Percentiles rank a stretch among this genome's conserved stretches.
These are phyloP conservation scores for Tiliqua scincoides DNA, from an alignment of 2,113 vertebrate genomes.

Conservation along the genomic window DNA sequence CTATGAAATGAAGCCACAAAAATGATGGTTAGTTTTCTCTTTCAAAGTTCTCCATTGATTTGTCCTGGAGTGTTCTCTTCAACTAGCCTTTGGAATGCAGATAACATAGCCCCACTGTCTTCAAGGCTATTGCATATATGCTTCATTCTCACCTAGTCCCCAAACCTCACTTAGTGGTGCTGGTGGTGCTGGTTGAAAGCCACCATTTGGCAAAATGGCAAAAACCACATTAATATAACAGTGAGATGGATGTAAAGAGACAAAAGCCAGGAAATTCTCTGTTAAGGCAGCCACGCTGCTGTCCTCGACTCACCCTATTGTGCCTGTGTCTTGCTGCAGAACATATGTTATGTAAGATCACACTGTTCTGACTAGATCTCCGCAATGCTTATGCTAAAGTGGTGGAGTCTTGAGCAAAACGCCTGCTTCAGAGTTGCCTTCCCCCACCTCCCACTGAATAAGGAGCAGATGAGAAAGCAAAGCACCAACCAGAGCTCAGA, in stretches of 20 bases:
- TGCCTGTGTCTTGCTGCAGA: slow-evolving; percentile 12
- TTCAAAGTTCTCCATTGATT: not conserved
- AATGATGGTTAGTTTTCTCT: not conserved
- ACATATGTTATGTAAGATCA: slow-evolving; percentile 33
- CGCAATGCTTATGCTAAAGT: slow-evolving; percentile 21
- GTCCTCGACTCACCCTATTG: slow-evolving; percentile 26
- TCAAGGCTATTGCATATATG: not conserved
- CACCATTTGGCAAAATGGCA: not conserved
- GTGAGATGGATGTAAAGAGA: slow-evolving; percentile 7
- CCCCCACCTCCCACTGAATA: slow-evolving; percentile 2
- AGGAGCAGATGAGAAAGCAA: slow-evolving; percentile 17
- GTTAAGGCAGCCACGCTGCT: slow-evolving; percentile 1
- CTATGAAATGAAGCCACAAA: not conserved
- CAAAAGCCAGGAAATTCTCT: slow-evolving; percentile 28
- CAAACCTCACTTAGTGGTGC: not conserved
- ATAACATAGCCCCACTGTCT: not conserved
- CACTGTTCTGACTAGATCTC: not conserved
- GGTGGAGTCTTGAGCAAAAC: slow-evolving; percentile 10
- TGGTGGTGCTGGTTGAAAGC: not conserved
- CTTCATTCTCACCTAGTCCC: not conserved
- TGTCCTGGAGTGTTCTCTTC: not conserved
- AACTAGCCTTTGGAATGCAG: not conserved
- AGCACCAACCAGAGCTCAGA: not conserved
- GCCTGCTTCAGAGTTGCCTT: not conserved
- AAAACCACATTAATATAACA: slow-evolving; percentile 15